Conservation (phyloP, 2,888 invertebrate genomes). For the Lucinisca nassula region DNA sequence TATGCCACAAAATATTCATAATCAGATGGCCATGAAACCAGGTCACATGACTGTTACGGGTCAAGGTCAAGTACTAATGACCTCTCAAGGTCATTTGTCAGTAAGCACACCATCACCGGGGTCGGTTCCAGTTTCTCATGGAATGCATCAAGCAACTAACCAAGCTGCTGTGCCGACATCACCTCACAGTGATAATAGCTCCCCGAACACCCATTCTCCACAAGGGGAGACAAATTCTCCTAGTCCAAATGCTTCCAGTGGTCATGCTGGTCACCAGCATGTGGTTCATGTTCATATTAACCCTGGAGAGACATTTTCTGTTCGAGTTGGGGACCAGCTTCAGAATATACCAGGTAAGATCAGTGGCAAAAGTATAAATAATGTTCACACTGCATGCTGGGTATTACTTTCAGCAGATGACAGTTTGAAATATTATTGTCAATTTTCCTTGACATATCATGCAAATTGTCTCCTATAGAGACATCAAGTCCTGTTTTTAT, state of each 20-base stretch:
- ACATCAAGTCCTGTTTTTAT: too few relatives aligned
- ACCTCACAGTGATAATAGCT: conserved; percentile 36
- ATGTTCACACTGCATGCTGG: too few relatives aligned
- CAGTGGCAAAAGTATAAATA: too few relatives aligned
- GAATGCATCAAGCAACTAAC: neutral
- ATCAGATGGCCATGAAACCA: conserved; percentile 33
- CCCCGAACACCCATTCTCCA: conserved; percentile 62
- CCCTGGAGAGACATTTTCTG: conserved; percentile 93
- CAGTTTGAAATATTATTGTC: too few relatives aligned
- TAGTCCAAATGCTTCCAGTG: conserved; percentile 59
- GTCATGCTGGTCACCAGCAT: conserved; percentile 86
- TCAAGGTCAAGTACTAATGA: conserved; percentile 39
- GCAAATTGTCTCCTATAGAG: too few relatives aligned
- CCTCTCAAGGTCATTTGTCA: conserved; percentile 4
- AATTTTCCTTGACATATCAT: too few relatives aligned
- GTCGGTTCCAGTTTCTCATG: conserved; percentile 2
- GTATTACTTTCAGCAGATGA: too few relatives aligned
- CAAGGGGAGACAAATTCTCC: conserved; percentile 65
- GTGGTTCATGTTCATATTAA: conserved; percentile 93
- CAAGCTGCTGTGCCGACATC: conserved; percentile 22
- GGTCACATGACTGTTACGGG: conserved; percentile 59
- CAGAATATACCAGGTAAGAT: conserved; percentile 93
- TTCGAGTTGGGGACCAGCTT: conserved; percentile 93
- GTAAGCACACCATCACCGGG: neutral
- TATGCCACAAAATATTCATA: conserved; percentile 38